phyloP scores from a whole-genome alignment of 1,140 invertebrate species.

The Drosophila athabasca region DNA sequence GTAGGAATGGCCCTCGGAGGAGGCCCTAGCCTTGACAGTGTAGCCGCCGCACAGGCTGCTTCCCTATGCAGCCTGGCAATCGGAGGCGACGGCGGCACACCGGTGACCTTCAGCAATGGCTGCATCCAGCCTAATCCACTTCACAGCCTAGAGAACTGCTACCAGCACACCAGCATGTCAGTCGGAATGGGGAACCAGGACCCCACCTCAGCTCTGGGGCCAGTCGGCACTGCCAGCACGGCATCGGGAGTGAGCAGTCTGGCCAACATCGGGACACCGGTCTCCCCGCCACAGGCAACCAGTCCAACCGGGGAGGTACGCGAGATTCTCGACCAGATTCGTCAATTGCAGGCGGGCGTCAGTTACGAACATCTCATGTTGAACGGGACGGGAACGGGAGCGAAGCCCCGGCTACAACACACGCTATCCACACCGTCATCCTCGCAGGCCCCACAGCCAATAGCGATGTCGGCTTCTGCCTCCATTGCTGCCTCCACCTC shows the following conservation, averaged over 20 bases:
- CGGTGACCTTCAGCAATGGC: constrained; percentile 64
- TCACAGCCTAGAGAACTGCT: constrained; percentile 79
- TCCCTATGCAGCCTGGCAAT: constrained; percentile 61
- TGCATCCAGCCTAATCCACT: constrained; percentile 74
- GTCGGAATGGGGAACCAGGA: too few relatives aligned
- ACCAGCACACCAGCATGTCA: constrained; percentile 35
- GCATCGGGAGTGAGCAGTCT: constrained; percentile 88
- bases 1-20: constrained; percentile 13
- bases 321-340: constrained; percentile 88
- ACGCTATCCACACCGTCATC: constrained; percentile 66
- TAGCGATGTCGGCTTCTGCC: constrained; percentile 16
- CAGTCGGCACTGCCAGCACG: constrained; percentile 84
- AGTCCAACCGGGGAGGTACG: constrained; percentile 89
- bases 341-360: constrained; percentile 85
- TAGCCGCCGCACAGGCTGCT: constrained; percentile 43
- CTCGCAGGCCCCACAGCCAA: constrained; percentile 30
- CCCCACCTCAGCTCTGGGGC: not conserved
- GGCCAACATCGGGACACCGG: constrained; percentile 86
- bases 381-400: constrained; percentile 1
- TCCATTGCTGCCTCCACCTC: constrained; percentile 17
- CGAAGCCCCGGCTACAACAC: constrained; percentile 62
- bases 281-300: constrained; percentile 90
- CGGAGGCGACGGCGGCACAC: constrained; percentile 42
- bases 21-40: constrained; percentile 23
- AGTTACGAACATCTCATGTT: constrained; percentile 71